Base-by-base conservation (phyloP, 1,140 invertebrate species). In the Drosophila neocordata region DNA sequence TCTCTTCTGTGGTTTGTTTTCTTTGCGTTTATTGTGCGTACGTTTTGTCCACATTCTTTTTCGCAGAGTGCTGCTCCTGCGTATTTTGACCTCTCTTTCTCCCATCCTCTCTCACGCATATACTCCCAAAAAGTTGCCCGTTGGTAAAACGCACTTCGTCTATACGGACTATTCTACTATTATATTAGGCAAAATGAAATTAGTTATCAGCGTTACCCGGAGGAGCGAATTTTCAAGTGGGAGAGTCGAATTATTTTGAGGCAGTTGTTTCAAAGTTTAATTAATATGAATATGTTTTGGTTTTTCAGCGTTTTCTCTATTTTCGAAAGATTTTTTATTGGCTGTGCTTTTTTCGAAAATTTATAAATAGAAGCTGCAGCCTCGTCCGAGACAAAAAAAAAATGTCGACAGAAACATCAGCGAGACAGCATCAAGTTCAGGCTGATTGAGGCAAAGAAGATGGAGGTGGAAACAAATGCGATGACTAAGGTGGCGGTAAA, bases 381-480 rank as follows among this genome's bases (percentile, higher is more conserved):
- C 73, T 65, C 72, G 61, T 60, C 51, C 63, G 51, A 18, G 22
- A 31, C 51, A 24, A 51, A 37, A 13, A 51, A 37, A 13, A 41
- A 27, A 34, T 27, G 44, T 38, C 31, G 27, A 22, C 34, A 22
- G 8, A 48, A 38, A 27, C 70, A 56, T 52, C 76, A 62, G 70
- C 82, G 77, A 48, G 41, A 88, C 79, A 87, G 66, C 83, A 88
- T 82, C 83, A 87, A 87, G 82, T 88, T 87, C 82, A 87, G 74
- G 62, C 51, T 77, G 75, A 75, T 74, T 31, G 58, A 27, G 22
- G 58, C 15, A 20, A 48, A 48, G 41, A 15, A 44, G 41, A 44
- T 8, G 58, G 69, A 69, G 35, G 37, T 18, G 15, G 35, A 15
- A 7, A 34, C 13, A n/a, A 27, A 11, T 34, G 20, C 35, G 18